Conservation (phyloP, 2,797 vertebrate species). For the Astyanax mexicanus region DNA sequence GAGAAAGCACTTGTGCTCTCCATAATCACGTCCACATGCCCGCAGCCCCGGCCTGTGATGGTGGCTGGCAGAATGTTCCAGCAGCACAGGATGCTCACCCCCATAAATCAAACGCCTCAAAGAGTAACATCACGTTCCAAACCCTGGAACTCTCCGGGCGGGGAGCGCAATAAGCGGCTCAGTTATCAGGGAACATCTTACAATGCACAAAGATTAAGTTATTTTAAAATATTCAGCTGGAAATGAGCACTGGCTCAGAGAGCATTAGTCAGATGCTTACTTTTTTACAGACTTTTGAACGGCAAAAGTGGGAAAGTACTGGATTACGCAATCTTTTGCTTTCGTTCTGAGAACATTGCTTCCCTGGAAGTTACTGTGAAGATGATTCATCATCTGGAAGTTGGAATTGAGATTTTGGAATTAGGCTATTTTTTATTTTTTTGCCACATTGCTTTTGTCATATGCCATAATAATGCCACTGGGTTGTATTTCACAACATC, state of each 20-base stretch:
- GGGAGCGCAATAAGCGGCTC: neutral
- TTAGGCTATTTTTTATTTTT: neutral
- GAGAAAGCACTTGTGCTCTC: constrained; percentile 1
- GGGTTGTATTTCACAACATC: too few species aligned
- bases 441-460: too few species aligned
- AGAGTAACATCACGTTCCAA: neutral
- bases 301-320: too few species aligned
- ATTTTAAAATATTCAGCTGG: neutral
- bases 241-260: neutral
- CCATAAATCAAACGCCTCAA: neutral
- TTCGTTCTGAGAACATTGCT: neutral
- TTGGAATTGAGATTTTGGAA: neutral
- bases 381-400: too few species aligned
- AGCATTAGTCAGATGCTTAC: neutral
- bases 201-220: neutral
- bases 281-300: too few species aligned
- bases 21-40: constrained; percentile 16
- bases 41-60: neutral
- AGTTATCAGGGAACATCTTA: neutral
- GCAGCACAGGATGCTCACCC: neutral
- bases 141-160: neutral
- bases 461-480: too few species aligned
- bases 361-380: neutral
- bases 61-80: constrained; percentile 8
- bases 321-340: neutral